phyloP scores from a whole-genome alignment of 2,797 vertebrate species.

The Lophius americanus region DNA sequence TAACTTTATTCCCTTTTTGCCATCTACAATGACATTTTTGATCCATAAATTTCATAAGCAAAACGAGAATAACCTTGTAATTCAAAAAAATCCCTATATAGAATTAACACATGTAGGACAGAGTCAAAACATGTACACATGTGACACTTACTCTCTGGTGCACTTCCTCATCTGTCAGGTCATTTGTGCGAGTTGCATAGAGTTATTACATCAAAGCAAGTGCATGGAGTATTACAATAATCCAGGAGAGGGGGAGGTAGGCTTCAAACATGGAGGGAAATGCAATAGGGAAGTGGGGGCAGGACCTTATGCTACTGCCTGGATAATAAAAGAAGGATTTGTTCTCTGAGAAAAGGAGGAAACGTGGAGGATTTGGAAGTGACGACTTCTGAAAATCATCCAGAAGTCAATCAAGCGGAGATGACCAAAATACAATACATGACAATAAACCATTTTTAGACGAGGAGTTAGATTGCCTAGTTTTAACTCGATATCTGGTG shows the following conservation, averaged over 20 bases:
- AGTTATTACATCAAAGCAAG: constrained; percentile 79
- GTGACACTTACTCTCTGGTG: constrained; percentile 38
- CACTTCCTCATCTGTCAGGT: constrained; percentile 54
- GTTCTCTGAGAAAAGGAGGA: constrained; percentile 73
- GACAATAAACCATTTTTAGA: constrained; percentile 22
- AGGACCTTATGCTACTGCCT: constrained; percentile 71
- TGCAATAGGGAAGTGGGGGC: constrained; percentile 78
- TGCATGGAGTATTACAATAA: constrained; percentile 76
- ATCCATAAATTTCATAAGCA: background rate
- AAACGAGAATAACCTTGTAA: background rate
- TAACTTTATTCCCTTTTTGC: no score
- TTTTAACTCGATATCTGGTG: constrained; percentile 18
- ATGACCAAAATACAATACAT: constrained; percentile 26
- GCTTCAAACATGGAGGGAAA: constrained; percentile 72
- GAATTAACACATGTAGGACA: constrained; percentile 15
- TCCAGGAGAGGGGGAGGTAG: constrained; percentile 57
- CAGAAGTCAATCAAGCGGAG: constrained; percentile 43
- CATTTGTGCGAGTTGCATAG: constrained; percentile 71
- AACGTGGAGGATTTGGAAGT: constrained; percentile 55
- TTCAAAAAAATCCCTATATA: background rate
- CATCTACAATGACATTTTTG: background rate
- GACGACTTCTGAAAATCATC: constrained; percentile 59
- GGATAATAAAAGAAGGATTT: constrained; percentile 80
- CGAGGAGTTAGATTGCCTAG: constrained; percentile 20
- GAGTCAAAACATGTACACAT: constrained; percentile 34